Conservation (phyloP, 2,113 vertebrate genomes). For the Phyllopteryx taeniolatus region DNA sequence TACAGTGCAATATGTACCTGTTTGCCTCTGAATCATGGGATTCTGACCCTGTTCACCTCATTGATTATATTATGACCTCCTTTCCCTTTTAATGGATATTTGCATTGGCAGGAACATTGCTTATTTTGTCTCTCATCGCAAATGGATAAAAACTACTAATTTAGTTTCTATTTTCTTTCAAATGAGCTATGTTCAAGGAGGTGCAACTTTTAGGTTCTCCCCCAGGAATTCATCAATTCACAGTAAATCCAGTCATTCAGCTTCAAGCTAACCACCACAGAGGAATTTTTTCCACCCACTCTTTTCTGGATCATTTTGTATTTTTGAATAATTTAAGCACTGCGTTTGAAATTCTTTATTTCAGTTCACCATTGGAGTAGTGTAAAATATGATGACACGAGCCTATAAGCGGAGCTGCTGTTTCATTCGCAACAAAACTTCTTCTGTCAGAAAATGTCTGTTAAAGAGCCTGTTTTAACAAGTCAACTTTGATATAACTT, state of each 20-base stretch:
- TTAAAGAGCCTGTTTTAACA: constrained; percentile 30
- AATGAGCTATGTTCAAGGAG: background rate
- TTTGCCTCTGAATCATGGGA: constrained; percentile 20
- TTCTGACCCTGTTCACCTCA: constrained; percentile 50
- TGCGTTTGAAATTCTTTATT: constrained; percentile 29
- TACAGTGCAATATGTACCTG: constrained; percentile 8
- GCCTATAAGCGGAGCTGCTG: constrained; percentile 23
- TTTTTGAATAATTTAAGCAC: constrained; percentile 49
- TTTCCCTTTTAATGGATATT: constrained; percentile 4
- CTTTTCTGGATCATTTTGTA: constrained; percentile 42
- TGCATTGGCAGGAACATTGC: background rate
- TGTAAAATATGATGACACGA: constrained; percentile 43
- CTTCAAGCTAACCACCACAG: constrained; percentile 7
- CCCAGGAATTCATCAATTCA: constrained; percentile 50
- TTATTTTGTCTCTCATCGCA: background rate
- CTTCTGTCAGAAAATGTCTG: constrained; percentile 28
- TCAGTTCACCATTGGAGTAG: constrained; percentile 7
- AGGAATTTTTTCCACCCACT: constrained; percentile 27
- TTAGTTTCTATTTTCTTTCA: background rate
- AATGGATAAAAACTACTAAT: background rate
- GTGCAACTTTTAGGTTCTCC: constrained; percentile 19
- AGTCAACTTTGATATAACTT: constrained; percentile 53
- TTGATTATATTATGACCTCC: constrained; percentile 16
- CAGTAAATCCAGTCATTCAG: constrained; percentile 39
- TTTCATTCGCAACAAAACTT: constrained; percentile 40